Evolutionary conservation across 1,140 invertebrate species (phyloP).

Genomic region (Schlechtendalia chinensis): DNA sequence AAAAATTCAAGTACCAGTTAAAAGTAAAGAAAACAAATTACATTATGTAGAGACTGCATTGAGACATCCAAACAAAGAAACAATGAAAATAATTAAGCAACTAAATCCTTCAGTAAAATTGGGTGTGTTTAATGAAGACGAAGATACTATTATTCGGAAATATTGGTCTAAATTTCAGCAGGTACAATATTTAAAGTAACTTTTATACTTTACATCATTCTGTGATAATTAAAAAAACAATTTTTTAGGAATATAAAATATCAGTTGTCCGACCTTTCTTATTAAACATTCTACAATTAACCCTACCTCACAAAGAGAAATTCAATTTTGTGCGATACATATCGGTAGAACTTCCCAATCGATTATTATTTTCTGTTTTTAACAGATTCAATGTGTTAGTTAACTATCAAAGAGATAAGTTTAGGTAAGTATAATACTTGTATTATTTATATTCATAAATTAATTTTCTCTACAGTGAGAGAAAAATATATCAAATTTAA

Average conservation of each 20-base stretch:
- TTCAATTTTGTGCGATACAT: constrained; percentile 24
- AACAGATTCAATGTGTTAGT: constrained; percentile 12
- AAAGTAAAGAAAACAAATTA: background rate
- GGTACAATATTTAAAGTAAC: background rate
- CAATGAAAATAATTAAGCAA: constrained; percentile 12
- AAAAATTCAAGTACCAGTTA: background rate
- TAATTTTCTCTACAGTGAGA: too few species aligned
- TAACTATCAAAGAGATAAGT: background rate
- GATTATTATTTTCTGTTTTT: constrained; percentile 33
- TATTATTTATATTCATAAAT: background rate
- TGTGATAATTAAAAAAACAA: background rate
- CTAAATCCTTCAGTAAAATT: constrained; percentile 11
- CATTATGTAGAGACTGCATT: constrained; percentile 32
- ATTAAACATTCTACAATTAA: background rate
- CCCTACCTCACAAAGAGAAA: background rate
- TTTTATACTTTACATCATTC: background rate
- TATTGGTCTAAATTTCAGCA: constrained; percentile 38
- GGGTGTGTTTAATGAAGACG: constrained; percentile 5
- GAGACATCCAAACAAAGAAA: background rate
- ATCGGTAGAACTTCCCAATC: constrained; percentile 29
- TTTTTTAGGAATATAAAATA: constrained; percentile 35
- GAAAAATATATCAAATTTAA: too few species aligned
- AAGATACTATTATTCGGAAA: constrained; percentile 6
- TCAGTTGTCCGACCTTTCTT: constrained; percentile 17
- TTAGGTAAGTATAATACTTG: background rate